Base-by-base conservation (phyloP, 30 jellyfish, hydroid and myxozoan species). In the Kudoa iwatai region DNA sequence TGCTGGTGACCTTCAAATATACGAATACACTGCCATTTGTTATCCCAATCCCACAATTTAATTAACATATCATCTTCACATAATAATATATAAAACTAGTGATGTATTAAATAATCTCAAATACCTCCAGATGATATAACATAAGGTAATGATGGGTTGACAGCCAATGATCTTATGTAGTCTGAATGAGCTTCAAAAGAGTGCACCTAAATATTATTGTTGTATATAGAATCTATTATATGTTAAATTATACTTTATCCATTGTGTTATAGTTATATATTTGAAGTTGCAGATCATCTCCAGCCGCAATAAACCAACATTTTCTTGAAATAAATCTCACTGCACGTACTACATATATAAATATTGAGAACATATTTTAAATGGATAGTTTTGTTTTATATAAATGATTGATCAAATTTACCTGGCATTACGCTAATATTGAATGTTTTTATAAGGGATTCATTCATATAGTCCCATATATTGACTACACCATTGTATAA, bases 151-250 rank as follows among this genome's bases (percentile, higher is more conserved):
- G 84, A 49, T 26, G 96, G 96, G 48, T 79, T 88, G 18, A 79
- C 96, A 55, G 57, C 88, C 20, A 79, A 44, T 2, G 83, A 79
- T 23, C 96, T 63, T 35, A 64, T 24, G 30, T 79, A 79, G 41
- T 79, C 96, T 17, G 96, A 79, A 57, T 79, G 96, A 2, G 96
- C 96, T 38, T 79, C 96, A 62, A 79, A 79, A 10, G 88, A 86
- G 65, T 63, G 69, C 0, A 52, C 69, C 91, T 69, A 26, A 19
- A 24, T 21, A 28, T n/a, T n/a, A n/a, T n/a, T n/a, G n/a, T n/a
- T n/a, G n/a, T n/a, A n/a, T n/a, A n/a, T n/a, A n/a, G n/a, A n/a
- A n/a, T n/a, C n/a, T n/a, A n/a, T n/a, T n/a, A n/a, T n/a, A n/a
- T n/a, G n/a, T n/a, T n/a, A n/a, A n/a, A 3, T 20, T 62, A 9